Evolutionary conservation across 2,113 vertebrate genomes (phyloP).

Genomic region (Pipra filicauda): DNA sequence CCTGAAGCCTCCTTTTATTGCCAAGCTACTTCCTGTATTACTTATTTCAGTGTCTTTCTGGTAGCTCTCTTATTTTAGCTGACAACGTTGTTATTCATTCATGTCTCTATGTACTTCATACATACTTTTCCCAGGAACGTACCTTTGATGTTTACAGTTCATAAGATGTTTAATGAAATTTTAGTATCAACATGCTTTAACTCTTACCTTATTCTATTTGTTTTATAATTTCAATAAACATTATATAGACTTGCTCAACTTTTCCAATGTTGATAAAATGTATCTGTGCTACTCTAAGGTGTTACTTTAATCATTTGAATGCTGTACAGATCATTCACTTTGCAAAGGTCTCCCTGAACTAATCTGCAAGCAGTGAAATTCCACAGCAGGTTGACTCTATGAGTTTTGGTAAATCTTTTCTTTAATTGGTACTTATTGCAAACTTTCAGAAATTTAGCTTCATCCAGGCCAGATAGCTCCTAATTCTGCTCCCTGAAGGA

Average conservation of each 20-base stretch:
- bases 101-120: not conserved
- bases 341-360: not conserved
- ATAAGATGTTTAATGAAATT: not conserved
- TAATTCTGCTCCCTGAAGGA: not conserved
- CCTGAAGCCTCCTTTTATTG: not conserved
- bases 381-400: not conserved
- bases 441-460: not conserved
- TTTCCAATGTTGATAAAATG: not conserved
- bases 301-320: not conserved
- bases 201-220: not conserved
- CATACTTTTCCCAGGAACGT: not conserved
- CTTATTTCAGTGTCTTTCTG: not conserved
- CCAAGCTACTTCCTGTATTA: not conserved
- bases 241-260: not conserved
- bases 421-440: not conserved
- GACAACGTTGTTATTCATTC: not conserved
- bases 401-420: not conserved
- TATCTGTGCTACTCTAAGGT: not conserved
- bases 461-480: not conserved
- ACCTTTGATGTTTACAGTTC: not conserved
- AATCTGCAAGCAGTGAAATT: not conserved
- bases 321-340: not conserved
- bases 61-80: not conserved
- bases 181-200: not conserved
- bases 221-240: not conserved